phyloP scores from a whole-genome alignment of 2,888 invertebrate genomes.

The Amblyjoppa proteus region DNA sequence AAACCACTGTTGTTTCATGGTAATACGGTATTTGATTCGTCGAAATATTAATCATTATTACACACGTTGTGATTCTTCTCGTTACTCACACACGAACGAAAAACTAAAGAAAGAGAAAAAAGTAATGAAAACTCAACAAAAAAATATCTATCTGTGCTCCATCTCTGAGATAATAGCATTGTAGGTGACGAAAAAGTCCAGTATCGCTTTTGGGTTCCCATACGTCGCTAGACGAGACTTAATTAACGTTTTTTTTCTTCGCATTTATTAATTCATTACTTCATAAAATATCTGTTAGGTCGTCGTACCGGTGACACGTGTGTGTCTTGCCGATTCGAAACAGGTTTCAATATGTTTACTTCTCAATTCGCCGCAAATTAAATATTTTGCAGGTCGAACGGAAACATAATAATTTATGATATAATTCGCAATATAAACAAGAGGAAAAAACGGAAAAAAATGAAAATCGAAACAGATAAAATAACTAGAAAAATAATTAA shows the following conservation, averaged over 20 bases:
- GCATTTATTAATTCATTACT: slow-evolving; percentile 23
- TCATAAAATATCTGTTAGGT: slow-evolving; percentile 1
- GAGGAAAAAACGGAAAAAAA: slow-evolving; percentile 36
- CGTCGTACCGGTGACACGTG: slow-evolving; percentile 6
- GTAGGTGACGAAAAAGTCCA: neutral
- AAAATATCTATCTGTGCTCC: slow-evolving; percentile 18
- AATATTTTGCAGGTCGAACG: slow-evolving; percentile 1
- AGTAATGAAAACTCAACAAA: slow-evolving; percentile 18
- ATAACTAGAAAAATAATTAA: slow-evolving; percentile 25
- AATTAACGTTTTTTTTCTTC: slow-evolving; percentile 5
- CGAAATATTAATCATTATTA: slow-evolving; percentile 56
- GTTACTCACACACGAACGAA: slow-evolving; percentile 43
- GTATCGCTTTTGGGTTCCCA: slow-evolving; percentile 17
- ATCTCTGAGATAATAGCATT: slow-evolving; percentile 21
- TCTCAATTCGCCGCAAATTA: slow-evolving; percentile 9
- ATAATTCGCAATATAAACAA: slow-evolving; percentile 21
- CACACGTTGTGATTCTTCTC: slow-evolving; percentile 58
- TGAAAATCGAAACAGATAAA: slow-evolving; percentile 37
- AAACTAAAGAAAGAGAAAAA: neutral
- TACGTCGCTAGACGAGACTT: neutral
- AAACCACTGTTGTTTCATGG: slow-evolving; percentile 7
- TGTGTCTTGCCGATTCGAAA: slow-evolving; percentile 3
- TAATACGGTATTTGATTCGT: slow-evolving; percentile 45
- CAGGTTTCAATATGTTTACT: slow-evolving; percentile 8
- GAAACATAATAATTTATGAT: slow-evolving; percentile 39